Base-by-base conservation (phyloP, 2,113 vertebrate species). In the Tringa solitaria region DNA sequence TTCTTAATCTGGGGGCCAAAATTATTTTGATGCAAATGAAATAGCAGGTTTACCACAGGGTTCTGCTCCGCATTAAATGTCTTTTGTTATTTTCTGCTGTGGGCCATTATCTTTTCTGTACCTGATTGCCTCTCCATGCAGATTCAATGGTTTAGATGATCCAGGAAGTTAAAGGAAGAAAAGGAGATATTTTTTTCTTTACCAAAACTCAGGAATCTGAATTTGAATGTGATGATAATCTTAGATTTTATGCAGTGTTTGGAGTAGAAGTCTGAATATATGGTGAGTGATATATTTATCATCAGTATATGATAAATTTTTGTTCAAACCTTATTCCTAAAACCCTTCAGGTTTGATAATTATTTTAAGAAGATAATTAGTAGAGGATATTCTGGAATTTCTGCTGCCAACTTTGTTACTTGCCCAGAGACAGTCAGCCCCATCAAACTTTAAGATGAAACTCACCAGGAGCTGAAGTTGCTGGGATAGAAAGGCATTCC, bases 331-430 rank as follows among this genome's bases (percentile, higher is more conserved):
- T 61, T 69, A 87, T 45, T 26, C 21, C 24, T 53, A 59, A 88
- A 84, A 0, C 20, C 4, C 12, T 39, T 89, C 6, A 0, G 1
- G 19, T 91, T 67, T 45, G 3, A 28, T 41, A 33, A 5, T 13
- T 41, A 33, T 84, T 32, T 5, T 2, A 56, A 59, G 16, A 84
- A 43, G 8, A 8, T 15, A 15, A 28, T 22, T n/a, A 56, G 24
- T 37, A 46, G 22, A 59, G 3, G 7, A 4, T 61, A 32, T 67
- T 51, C 8, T 46, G 35, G 9, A 64, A 64, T 79, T 67, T 69
- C 24, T 51, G 8, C 16, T 64, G 39, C 20, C 21, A 76, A 1
- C 37, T 67, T 57, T 50, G 26, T 22, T 56, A 12, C 30, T 56
- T 79, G 15, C 6, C 24, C 23, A 46, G n/a, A 59, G 11, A 54